Evolutionary conservation across 2,113 vertebrate species (phyloP), one percentile per base, ranked within the genome.

Genomic region (Condylura cristata): DNA sequence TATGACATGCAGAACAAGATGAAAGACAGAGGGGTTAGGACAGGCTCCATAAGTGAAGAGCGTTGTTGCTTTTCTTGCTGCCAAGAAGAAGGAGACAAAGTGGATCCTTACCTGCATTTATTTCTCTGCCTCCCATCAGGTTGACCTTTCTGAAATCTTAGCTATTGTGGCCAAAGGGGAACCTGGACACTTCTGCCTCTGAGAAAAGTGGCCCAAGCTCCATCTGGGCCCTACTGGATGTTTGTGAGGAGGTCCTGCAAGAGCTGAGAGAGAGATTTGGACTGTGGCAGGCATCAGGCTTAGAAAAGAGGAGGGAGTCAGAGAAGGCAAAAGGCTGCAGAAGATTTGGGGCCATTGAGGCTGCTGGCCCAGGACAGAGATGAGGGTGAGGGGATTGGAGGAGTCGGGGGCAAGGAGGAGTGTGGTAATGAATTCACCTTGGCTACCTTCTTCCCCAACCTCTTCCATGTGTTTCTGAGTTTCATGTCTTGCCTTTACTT

Each of bases 141-240:
- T 41, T 34, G 32, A 75, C 34, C 51, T 44, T 30, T 46, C 53
- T 90, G 82, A 63, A 72, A 56, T 46, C 53, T 74, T 39, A 13
- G 65, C 44, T 63, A 4, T 18, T 22, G 4, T 32, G 58, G 46
- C 51, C 56, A 39, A 17, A 3, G 51, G 34, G 32, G 13, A 41
- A 51, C 32, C n/a, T 11, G 41, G 71, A 75, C 68, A 58, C 48
- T 53, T 46, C 76, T 66, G 34, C 37, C 63, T 85, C 17, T 70
- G 63, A 72, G n/a, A 51, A 48, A n/a, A 37, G 24, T 51, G 84
- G 14, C 51, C 76, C 16, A 39, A 28, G 39, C 39, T 78, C 80
- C 8, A 13, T n/a, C 58, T 4, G 8, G 7, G 8, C 26, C 14
- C 8, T 4, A 4, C 13, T 7, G 1, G 8, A 39, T 8, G 79